Evolutionary conservation across 1,140 invertebrate species (phyloP), one percentile per base, ranked within the genome.

Genomic region (Drosophila baimaii): DNA sequence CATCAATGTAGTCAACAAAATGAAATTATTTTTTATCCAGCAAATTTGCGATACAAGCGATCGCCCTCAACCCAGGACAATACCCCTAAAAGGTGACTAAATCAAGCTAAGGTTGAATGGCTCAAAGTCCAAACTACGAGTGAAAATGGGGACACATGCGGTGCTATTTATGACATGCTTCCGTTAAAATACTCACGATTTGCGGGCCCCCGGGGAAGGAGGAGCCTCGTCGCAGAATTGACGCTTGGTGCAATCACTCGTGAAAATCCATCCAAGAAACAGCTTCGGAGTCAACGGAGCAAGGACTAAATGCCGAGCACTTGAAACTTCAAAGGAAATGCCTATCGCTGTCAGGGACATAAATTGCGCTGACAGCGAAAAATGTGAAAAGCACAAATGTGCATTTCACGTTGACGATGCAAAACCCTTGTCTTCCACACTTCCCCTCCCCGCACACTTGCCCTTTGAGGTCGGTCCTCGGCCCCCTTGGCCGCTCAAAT

Each of bases 301-400:
- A 46, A 68, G 56, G 43, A 57, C 43, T 59, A 69, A 70, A 58
- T 72, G 51, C 59, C 55, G 55, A 89, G 69, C 58, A 80, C 65
- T 84, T 84, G 72, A 79, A 77, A 90, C 79, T 90, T 90, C 88
- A 90, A 90, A 90, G 86, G 86, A 90, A 90, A 90, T 90, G 86
- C 82, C 82, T 90, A 90, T 89, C 72, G 81, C 88, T 84, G 88
- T 84, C 88, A 90, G 74, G 79, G 88, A 90, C 88, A 90, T 90
- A 90, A 90, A 90, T 90, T 90, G 77, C 64, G 72, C 77, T 90
- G 82, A 90, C 88, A 81, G 85, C 70, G 73, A 81, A 63, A 83
- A 90, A 83, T 81, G 77, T 80, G 64, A 78, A 73, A 73, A 65
- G 58, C 56, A 71, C 51, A 68, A 54, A 69, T 69, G 57, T 79